Base-by-base conservation (phyloP, 30 jellyfish, hydroid and myxozoan genomes). In the Sanderia malayensis region DNA sequence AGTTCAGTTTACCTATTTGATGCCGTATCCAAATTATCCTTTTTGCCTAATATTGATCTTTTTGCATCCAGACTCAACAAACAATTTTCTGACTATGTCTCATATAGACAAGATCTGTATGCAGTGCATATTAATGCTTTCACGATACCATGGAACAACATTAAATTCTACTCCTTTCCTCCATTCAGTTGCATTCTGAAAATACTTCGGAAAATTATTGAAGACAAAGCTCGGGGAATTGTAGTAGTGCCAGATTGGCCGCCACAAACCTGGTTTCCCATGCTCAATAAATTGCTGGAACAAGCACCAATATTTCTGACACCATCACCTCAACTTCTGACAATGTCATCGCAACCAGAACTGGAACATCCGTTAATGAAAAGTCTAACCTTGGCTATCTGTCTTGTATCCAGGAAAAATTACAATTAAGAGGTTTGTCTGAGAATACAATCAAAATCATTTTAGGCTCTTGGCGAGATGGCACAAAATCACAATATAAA, bases 161-260 rank as follows among this genome's bases (percentile, higher is more conserved):
- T 44, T 9, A 22, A n/a, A 8, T 44, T 44, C 25, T 71, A 71
- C 32, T 79, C 79, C 17, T 59, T 23, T n/a, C n/a, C n/a, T n/a
- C n/a, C n/a, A n/a, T n/a, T n/a, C n/a, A n/a, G n/a, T n/a, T n/a
- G n/a, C n/a, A 44, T 71, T 17, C 73, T 45, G 30, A 81, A 61
- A 65, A 58, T 70, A 13, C 49, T 81, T 17, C 53, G 46, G 46
- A 81, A 81, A 49, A 44, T 70, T n/a, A 46, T 24, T 9, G 73
- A 58, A 26, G 87, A 81, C 33, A 70, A 61, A 57, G 94, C 86
- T 6, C 28, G 62, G 70, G 86, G 94, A 25, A 31, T 61, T 8
- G 31, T 81, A 25, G 87, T 81, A 26, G 87, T 71, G 28, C 94
- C 94, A 58, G 37, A 58, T 20, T 81, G 94, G 94, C 94, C 94